These are phyloP conservation scores for Limnodromus scolopaceus DNA, from an alignment of 2,797 vertebrate species.

Conservation along the genomic window DNA sequence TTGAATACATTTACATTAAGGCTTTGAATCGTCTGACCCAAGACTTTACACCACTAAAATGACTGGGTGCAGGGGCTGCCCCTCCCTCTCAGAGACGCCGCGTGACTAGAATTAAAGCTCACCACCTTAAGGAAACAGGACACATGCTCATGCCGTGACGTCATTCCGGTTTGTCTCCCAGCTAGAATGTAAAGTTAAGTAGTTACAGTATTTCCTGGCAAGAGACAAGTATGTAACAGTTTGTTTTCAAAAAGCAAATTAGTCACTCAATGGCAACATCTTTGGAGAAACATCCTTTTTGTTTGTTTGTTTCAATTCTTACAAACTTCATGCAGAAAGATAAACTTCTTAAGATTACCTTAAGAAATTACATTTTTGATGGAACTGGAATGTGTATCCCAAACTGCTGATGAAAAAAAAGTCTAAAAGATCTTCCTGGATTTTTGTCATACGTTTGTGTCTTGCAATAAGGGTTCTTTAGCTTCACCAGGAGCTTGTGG, in stretches of 20 bases:
- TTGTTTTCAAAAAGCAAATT: conserved; percentile 65
- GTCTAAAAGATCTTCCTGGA: conserved; percentile 13
- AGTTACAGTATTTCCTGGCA: conserved; percentile 75
- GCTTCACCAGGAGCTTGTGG: conserved; percentile 86
- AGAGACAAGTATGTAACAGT: conserved; percentile 72
- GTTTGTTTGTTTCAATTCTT: conserved; percentile 48
- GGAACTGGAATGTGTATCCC: conserved; percentile 73
- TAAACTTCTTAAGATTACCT: conserved; percentile 69
- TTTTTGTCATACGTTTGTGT: conserved; percentile 85
- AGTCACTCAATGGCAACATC: conserved; percentile 69
- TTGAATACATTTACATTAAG: conserved; percentile 81
- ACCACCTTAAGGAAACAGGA: conserved; percentile 77
- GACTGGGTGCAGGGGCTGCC: conserved; percentile 49
- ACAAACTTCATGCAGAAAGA: conserved; percentile 76
- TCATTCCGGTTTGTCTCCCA: conserved; percentile 9
- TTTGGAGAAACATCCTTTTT: conserved; percentile 77
- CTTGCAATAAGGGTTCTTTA: conserved; percentile 89
- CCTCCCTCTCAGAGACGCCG: conserved; percentile 66
- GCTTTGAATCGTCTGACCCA: conserved; percentile 80
- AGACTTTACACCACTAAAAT: conserved; percentile 67
- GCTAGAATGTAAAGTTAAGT: conserved; percentile 60
- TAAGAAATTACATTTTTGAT: conserved; percentile 62
- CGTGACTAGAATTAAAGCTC: conserved; percentile 74
- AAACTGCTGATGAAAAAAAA: conserved; percentile 60
- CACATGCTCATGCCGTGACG: conserved; percentile 65